Evolutionary conservation across 2,113 vertebrate species (phyloP).

Genomic region (Pleuronectes platessa): DNA sequence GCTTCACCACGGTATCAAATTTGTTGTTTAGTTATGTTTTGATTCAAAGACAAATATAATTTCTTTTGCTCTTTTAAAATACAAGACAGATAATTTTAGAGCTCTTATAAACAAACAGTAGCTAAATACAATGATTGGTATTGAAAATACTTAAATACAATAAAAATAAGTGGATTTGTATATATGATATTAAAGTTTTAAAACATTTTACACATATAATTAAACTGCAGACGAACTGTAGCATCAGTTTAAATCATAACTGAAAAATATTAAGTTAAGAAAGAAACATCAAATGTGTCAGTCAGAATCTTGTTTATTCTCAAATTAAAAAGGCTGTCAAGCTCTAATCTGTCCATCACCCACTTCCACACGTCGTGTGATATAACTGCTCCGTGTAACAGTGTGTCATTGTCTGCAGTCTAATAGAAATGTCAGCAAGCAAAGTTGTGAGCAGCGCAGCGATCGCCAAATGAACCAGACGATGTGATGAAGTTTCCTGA

Average conservation of each 20-base stretch:
- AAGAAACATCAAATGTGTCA: neutral
- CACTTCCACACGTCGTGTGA: neutral
- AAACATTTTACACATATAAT: too few species aligned
- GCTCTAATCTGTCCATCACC: neutral
- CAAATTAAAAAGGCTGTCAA: neutral
- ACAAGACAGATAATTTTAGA: too few species aligned
- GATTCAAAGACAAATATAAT: too few species aligned
- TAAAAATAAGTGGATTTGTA: too few species aligned
- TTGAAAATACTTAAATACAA: too few species aligned
- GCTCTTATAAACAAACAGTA: too few species aligned
- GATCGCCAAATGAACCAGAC: conserved; percentile 55
- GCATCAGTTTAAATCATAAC: neutral
- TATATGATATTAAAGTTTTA: too few species aligned
- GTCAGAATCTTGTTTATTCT: neutral
- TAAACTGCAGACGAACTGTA: neutral
- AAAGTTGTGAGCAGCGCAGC: conserved; percentile 41
- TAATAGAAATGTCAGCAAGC: conserved; percentile 52
- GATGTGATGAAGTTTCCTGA: conserved; percentile 45
- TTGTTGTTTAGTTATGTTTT: too few species aligned
- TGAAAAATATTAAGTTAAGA: neutral
- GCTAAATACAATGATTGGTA: too few species aligned
- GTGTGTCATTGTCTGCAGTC: conserved; percentile 1
- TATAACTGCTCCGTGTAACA: neutral
- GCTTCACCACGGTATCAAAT: too few species aligned
- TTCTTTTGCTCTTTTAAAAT: too few species aligned